These are phyloP conservation scores for Tachystola acroxantha DNA, from an alignment of 2,888 invertebrate species.

Conservation along the genomic window DNA sequence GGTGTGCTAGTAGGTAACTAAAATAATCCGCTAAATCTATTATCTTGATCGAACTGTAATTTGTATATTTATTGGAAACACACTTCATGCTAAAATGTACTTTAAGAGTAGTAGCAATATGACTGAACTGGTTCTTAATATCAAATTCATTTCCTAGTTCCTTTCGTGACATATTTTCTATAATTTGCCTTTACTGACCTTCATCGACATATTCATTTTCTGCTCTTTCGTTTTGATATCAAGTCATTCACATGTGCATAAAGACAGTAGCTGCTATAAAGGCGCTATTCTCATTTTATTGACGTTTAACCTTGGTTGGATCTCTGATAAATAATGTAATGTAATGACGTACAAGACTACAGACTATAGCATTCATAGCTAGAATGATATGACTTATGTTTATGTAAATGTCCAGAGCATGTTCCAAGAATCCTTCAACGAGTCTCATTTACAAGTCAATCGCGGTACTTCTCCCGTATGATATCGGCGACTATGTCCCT, in stretches of 20 bases:
- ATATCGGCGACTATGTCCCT: slow-evolving; percentile 68
- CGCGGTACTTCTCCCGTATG: slow-evolving; percentile 58
- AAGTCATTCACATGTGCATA: no score
- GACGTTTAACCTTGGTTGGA: not conserved
- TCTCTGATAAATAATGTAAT: not conserved
- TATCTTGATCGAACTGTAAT: not conserved
- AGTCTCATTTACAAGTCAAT: slow-evolving; percentile 14
- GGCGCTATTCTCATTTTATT: not conserved
- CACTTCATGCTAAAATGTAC: no score
- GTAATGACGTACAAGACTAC: not conserved
- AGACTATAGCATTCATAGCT: not conserved
- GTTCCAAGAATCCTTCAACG: not conserved
- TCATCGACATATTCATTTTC: no score
- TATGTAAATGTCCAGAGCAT: slow-evolving; percentile 1
- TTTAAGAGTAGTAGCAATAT: no score
- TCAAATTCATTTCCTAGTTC: no score
- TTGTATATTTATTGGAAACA: not conserved
- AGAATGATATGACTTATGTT: slow-evolving; percentile 5
- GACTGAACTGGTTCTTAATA: no score
- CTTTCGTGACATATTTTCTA: no score
- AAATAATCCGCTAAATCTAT: not conserved
- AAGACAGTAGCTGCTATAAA: not conserved
- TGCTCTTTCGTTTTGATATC: no score
- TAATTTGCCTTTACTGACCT: no score
- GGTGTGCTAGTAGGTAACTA: not conserved